These are phyloP conservation scores for Stenichneumon culpator DNA, from an alignment of 2,888 invertebrate species.

Conservation along the genomic window DNA sequence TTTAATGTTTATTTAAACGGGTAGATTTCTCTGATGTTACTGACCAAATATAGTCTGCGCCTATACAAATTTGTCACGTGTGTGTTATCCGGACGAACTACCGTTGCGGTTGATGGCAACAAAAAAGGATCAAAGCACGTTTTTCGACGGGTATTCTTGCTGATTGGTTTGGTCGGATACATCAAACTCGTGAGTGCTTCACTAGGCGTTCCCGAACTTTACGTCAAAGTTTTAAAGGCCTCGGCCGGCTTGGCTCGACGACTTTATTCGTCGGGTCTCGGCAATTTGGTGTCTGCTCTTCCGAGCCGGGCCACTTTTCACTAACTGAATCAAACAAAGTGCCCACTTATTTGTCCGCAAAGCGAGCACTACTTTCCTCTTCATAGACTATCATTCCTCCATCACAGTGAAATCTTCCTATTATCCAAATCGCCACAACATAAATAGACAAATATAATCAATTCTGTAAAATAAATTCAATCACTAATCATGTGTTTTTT, in stretches of 20 bases:
- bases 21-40: not conserved
- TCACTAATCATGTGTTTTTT: not conserved
- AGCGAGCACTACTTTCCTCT: not conserved
- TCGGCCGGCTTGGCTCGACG: constrained; percentile 3
- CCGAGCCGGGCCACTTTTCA: constrained; percentile 23
- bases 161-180: constrained; percentile 35
- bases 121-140: constrained; percentile 1
- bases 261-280: constrained; percentile 7
- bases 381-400: not conserved
- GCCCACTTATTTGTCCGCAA: not conserved
- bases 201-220: constrained; percentile 6
- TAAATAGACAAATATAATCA: not conserved
- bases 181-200: constrained; percentile 33
- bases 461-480: not conserved
- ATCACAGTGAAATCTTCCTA: not conserved
- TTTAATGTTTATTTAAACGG: too few species aligned
- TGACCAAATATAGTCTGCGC: not conserved
- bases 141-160: constrained; percentile 12
- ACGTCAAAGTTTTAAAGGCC: constrained; percentile 54
- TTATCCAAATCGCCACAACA: too few species aligned
- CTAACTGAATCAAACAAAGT: constrained; percentile 35
- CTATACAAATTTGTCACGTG: not conserved
- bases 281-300: constrained; percentile 40
- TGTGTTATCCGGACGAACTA: not conserved
- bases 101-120: not conserved